Base-by-base conservation (phyloP, 2,888 invertebrate genomes). In the Volucella zonaria region DNA sequence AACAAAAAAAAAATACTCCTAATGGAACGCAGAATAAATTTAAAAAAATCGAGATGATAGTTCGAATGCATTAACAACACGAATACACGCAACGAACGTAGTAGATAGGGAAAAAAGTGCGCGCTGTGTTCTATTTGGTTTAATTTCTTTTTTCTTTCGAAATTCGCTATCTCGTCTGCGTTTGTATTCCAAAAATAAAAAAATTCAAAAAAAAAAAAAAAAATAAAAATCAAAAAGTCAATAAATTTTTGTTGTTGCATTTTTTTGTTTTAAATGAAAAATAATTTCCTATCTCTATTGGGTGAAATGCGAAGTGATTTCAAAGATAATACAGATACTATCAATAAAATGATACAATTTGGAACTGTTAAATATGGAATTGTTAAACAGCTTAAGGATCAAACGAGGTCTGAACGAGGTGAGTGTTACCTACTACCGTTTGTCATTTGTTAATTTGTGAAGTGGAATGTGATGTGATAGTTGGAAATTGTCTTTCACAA, bases 331-430 rank as follows among this genome's bases (percentile, higher is more conserved):
- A 90, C 91, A 91, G 90, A 91, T 90, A 92, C 92, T 89, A 90
- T 91, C 89, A 92, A 90, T 90, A 93, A 92, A 92, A 94, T 94
- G 94, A 93, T 93, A 93, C 93, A 93, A 93, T 93, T 94, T 93
- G 94, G 94, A 91, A 94, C 93, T 90, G 93, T 94, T 90, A 94
- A 94, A 93, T 94, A 93, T 92, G 93, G 93, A 93, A 94, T 94
- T 92, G 93, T 92, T 87, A 92, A 92, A 89, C 92, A 92, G 88
- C 89, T 89, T 90, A 93, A 88, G 90, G 93, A 88, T 90, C 92
- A 90, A 88, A 89, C 91, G 74, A 88, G 91, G 88, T 89, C 90
- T 54, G 92, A 91, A 82, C 90, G 91, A 89, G 92, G 92, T 92
- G 78, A 90, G 91, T 88, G 64, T 18, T 10, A 4, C 4, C 3